Percentiles rank a stretch among this genome's conserved stretches.
These are phyloP conservation scores for Chrysolina americana DNA, from an alignment of 2,888 invertebrate genomes.

Conservation along the genomic window DNA sequence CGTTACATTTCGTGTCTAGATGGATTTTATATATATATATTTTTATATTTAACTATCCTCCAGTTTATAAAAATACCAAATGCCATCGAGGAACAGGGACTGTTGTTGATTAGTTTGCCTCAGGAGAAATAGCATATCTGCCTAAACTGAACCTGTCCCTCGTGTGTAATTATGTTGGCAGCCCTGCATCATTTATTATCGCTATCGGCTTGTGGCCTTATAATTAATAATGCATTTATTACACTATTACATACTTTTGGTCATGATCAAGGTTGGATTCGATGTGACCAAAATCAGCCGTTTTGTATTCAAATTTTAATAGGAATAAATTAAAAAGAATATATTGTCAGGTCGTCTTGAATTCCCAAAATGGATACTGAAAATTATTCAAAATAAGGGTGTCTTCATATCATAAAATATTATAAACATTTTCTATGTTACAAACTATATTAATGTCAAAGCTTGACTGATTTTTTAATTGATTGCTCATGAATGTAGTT, in stretches of 20 bases:
- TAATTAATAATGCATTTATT: conserved; percentile 64
- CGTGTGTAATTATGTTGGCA: conserved; percentile 12
- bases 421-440: too few relatives aligned
- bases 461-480: too few relatives aligned
- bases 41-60: neutral
- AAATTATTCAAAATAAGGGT: too few relatives aligned
- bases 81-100: neutral
- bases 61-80: conserved; percentile 4
- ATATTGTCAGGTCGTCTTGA: too few relatives aligned
- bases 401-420: too few relatives aligned
- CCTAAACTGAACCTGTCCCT: conserved; percentile 5
- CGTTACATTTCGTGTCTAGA: neutral
- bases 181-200: conserved; percentile 55
- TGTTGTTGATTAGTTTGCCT: conserved; percentile 13
- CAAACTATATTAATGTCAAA: too few relatives aligned
- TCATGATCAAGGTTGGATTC: conserved; percentile 29
- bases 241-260: conserved; percentile 44
- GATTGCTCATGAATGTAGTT: too few relatives aligned
- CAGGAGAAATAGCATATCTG: conserved; percentile 15
- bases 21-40: too few relatives aligned
- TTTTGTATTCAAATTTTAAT: neutral
- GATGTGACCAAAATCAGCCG: conserved; percentile 32
- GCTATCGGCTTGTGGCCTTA: conserved; percentile 56
- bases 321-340: neutral
- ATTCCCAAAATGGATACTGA: too few relatives aligned